phyloP scores from a whole-genome alignment of 1,140 invertebrate species.

The Littorina saxatilis region DNA sequence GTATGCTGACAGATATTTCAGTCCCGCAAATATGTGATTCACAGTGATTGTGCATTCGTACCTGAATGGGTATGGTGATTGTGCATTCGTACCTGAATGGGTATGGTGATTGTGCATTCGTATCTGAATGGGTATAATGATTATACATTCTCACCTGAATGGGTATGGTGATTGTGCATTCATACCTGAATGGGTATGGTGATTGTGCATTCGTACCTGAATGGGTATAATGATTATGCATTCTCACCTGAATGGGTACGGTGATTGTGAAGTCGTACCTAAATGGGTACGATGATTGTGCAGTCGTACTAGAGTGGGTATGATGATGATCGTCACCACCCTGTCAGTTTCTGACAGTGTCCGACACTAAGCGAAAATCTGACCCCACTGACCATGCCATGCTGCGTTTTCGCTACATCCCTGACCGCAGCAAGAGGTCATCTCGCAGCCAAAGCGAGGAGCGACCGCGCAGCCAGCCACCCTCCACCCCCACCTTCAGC shows the following conservation, averaged over 20 bases:
- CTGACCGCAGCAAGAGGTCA: conserved; percentile 10
- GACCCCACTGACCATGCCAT: neutral
- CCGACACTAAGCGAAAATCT: neutral
- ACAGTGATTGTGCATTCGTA: too few relatives aligned
- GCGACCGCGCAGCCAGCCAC: neutral
- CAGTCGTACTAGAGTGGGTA: too few relatives aligned
- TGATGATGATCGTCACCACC: neutral
- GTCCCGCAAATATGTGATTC: too few relatives aligned
- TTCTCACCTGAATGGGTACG: neutral
- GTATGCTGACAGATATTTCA: too few relatives aligned
- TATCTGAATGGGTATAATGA: too few relatives aligned
- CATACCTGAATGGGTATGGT: too few relatives aligned
- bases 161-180: too few relatives aligned
- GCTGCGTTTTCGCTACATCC: conserved; percentile 21
- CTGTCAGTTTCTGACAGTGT: neutral
- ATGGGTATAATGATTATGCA: neutral
- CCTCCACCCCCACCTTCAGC: neutral
- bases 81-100: too few relatives aligned
- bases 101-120: too few relatives aligned
- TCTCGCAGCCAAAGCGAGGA: neutral
- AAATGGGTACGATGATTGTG: neutral
- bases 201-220: neutral
- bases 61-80: too few relatives aligned
- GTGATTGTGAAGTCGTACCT: neutral
- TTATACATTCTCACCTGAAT: too few relatives aligned